Evolutionary conservation across 2,888 invertebrate species (phyloP).

Genomic region (Andrena haemorrhoa): DNA sequence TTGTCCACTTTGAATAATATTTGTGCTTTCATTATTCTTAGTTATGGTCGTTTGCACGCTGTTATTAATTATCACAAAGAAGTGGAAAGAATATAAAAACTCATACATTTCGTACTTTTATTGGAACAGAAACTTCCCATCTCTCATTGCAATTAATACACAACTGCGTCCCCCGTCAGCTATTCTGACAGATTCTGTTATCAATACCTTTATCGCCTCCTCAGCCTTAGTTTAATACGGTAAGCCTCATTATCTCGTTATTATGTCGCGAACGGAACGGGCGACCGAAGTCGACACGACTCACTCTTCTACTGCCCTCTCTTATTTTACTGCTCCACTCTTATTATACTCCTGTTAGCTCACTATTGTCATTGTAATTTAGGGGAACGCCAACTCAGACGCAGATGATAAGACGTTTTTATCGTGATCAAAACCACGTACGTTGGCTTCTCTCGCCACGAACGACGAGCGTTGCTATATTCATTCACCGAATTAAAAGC

Average conservation of each 20-base stretch:
- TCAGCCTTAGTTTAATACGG: slow-evolving; percentile 68
- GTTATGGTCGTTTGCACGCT: too few species aligned
- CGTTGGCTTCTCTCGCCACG: not conserved
- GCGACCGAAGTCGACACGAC: slow-evolving; percentile 48
- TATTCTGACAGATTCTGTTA: slow-evolving; percentile 51
- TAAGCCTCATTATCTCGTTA: slow-evolving; percentile 71
- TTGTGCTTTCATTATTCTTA: too few species aligned
- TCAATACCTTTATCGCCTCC: slow-evolving; percentile 57
- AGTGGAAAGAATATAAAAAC: not conserved
- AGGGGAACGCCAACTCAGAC: slow-evolving; percentile 35
- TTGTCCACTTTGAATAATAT: not conserved
- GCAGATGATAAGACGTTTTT: slow-evolving; percentile 24
- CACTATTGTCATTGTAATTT: slow-evolving; percentile 58
- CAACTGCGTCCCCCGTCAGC: slow-evolving; percentile 14
- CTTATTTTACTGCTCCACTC: slow-evolving; percentile 40
- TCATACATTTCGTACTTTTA: not conserved
- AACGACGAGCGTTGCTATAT: not conserved
- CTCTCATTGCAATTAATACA: slow-evolving; percentile 14
- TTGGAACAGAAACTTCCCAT: not conserved
- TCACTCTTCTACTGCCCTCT: slow-evolving; percentile 36
- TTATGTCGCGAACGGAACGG: slow-evolving; percentile 56
- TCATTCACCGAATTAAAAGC: slow-evolving; percentile 1
- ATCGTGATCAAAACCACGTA: slow-evolving; percentile 16
- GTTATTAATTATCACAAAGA: not conserved
- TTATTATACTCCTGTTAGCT: slow-evolving; percentile 42